Conservation (phyloP, 2,113 vertebrate species). For the Anoplopoma fimbria region DNA sequence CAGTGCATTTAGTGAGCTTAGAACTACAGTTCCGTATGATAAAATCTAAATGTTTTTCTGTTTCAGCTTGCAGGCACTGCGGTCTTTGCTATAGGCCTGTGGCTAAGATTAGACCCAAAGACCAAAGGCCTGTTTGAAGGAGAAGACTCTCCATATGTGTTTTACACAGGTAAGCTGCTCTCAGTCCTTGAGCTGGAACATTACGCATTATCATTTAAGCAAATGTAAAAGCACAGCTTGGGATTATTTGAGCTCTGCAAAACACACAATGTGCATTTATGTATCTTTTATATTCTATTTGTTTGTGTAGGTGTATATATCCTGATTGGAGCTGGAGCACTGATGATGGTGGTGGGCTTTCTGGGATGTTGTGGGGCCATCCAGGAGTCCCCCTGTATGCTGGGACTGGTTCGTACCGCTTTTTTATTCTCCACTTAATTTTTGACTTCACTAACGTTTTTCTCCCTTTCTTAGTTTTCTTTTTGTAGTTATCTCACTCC, state of each 20-base stretch:
- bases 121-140: conserved; percentile 78
- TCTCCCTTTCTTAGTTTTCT: neutral
- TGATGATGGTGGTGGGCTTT: conserved; percentile 99
- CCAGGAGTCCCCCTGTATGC: conserved; percentile 97
- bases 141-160: conserved; percentile 67
- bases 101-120: conserved; percentile 73
- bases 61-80: conserved; percentile 76
- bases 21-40: neutral
- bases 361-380: conserved; percentile 96
- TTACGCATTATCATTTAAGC: neutral
- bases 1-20: neutral
- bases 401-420: conserved; percentile 90
- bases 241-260: neutral
- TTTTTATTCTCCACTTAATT: neutral
- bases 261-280: conserved; percentile 6
- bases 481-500: neutral
- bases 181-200: neutral
- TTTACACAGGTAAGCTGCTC: conserved; percentile 71
- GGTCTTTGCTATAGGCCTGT: conserved; percentile 74
- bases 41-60: conserved; percentile 15
- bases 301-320: conserved; percentile 90
- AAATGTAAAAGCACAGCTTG: neutral
- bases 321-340: conserved; percentile 92
- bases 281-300: neutral
- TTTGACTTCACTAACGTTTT: conserved; percentile 5